These are phyloP conservation scores for Hippolais icterina DNA, from an alignment of 2,113 vertebrate species.

Conservation along the genomic window DNA sequence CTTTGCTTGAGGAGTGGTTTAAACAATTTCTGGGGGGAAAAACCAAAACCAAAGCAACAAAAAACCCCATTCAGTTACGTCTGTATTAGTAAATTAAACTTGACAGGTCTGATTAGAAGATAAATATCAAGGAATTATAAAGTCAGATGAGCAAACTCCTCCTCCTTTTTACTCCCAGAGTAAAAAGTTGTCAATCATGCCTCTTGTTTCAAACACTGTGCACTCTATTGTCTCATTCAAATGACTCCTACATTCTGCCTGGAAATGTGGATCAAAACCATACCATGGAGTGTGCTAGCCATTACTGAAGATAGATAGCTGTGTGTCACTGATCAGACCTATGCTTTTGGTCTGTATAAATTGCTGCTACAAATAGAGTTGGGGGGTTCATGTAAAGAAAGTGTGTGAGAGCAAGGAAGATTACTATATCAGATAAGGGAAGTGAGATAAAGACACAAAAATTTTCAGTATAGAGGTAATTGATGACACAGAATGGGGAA, in stretches of 20 bases:
- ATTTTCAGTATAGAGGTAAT: neutral
- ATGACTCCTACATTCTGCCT: neutral
- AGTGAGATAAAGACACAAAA: neutral
- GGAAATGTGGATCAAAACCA: neutral
- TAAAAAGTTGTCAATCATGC: neutral
- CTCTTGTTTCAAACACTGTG: neutral
- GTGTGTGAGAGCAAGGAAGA: neutral
- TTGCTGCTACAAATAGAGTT: neutral
- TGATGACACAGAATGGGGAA: neutral
- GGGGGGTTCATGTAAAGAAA: neutral
- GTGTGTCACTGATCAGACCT: neutral
- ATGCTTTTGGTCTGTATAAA: neutral
- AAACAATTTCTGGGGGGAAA: neutral
- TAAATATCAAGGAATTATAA: neutral
- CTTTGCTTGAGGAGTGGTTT: neutral
- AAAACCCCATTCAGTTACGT: neutral
- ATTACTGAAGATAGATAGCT: neutral
- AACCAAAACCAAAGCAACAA: accelerated
- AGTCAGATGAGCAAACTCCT: neutral
- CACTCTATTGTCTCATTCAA: neutral
- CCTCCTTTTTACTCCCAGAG: neutral
- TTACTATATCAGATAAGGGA: neutral
- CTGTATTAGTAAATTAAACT: neutral
- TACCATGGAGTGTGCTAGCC: neutral
- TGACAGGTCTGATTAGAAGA: neutral